These are phyloP conservation scores for Harmothoe impar DNA, from an alignment of 2,888 invertebrate species.

Conservation along the genomic window DNA sequence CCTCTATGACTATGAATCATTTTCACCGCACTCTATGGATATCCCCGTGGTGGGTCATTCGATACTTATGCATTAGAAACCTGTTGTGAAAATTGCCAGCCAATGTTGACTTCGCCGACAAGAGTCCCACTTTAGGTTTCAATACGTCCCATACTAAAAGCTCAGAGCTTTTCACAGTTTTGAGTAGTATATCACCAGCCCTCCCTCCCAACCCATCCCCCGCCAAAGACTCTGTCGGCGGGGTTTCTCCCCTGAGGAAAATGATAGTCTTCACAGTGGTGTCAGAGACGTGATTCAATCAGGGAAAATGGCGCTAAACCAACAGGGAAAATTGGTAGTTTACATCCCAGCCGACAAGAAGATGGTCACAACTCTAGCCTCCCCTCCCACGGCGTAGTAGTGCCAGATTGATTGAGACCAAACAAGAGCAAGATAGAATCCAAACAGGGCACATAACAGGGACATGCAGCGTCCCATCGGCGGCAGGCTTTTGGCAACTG, in stretches of 20 bases:
- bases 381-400: not conserved
- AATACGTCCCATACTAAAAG: not conserved
- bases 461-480: not conserved
- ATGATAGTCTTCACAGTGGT: not conserved
- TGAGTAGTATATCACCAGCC: slow-evolving; percentile 7
- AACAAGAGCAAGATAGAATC: not conserved
- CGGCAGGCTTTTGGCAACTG: not conserved
- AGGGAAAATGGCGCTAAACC: not conserved
- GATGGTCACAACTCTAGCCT: not conserved
- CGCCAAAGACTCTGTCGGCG: not conserved
- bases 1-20: too few species aligned
- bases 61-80: slow-evolving; percentile 24
- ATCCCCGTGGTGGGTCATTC: not conserved
- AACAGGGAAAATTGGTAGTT: not conserved
- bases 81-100: not conserved
- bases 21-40: too few species aligned
- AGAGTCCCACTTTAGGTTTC: not conserved
- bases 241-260: not conserved
- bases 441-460: too few species aligned
- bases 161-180: not conserved
- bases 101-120: not conserved
- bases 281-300: not conserved
- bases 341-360: not conserved
- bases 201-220: not conserved
- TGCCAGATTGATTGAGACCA: slow-evolving; percentile 4